Conservation (phyloP, 2,888 invertebrate species). For the Ephialtes manifestator region DNA sequence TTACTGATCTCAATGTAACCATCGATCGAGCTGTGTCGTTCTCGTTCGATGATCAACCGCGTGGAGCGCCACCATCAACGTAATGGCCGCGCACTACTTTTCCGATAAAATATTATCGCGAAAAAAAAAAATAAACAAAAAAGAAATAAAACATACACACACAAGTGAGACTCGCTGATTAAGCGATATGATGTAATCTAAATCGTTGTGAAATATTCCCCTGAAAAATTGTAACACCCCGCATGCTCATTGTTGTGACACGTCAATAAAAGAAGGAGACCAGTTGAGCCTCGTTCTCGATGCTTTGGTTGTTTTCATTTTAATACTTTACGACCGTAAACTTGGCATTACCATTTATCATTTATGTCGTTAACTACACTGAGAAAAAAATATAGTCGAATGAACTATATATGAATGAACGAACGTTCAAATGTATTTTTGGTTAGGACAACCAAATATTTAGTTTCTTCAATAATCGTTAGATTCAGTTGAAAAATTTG, state of each 20-base stretch:
- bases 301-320: slow-evolving; percentile 27
- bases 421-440: too few species aligned
- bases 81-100: slow-evolving; percentile 1
- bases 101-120: slow-evolving; percentile 26
- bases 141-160: slow-evolving; percentile 19
- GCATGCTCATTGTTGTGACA: slow-evolving; percentile 83
- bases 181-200: slow-evolving; percentile 66
- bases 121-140: slow-evolving; percentile 1
- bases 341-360: background rate
- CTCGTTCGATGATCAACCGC: slow-evolving; percentile 19
- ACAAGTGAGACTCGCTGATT: slow-evolving; percentile 53
- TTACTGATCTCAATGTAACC: slow-evolving; percentile 46
- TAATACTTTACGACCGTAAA: background rate
- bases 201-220: slow-evolving; percentile 74
- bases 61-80: background rate
- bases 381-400: too few species aligned
- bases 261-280: slow-evolving; percentile 77
- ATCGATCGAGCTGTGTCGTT: slow-evolving; percentile 44
- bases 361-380: background rate
- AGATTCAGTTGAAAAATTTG: too few species aligned
- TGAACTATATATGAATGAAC: too few species aligned
- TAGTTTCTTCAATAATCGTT: too few species aligned
- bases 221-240: slow-evolving; percentile 78
- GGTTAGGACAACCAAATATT: too few species aligned
- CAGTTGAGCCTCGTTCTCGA: slow-evolving; percentile 53